These are phyloP conservation scores for Gasterosteus aculeatus DNA, from an alignment of 2,113 vertebrate genomes.

Conservation along the genomic window DNA sequence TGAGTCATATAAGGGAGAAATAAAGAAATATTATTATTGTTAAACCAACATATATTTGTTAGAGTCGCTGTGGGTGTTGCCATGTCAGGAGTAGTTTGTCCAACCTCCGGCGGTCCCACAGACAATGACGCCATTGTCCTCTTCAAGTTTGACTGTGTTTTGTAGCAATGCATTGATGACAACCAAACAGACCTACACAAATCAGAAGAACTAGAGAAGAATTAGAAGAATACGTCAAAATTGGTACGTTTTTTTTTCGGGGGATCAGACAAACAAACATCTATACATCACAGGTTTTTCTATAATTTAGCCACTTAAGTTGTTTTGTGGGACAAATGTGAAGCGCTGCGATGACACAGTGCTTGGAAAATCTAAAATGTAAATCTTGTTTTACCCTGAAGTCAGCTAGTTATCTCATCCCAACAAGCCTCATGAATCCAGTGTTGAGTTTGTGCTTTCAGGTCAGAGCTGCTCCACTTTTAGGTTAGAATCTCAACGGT, in stretches of 20 bases:
- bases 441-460: constrained; percentile 32
- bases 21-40: neutral
- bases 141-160: neutral
- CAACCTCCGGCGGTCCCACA: neutral
- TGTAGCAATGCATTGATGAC: neutral
- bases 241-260: neutral
- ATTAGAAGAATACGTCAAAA: neutral
- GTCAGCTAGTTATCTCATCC: constrained; percentile 16
- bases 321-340: constrained; percentile 1
- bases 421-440: constrained; percentile 12
- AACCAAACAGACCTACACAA: neutral
- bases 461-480: constrained; percentile 54
- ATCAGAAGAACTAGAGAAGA: neutral
- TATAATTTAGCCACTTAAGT: neutral
- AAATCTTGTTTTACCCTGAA: constrained; percentile 10
- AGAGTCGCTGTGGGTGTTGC: neutral
- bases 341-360: neutral
- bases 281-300: neutral
- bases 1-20: neutral
- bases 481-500: constrained; percentile 16
- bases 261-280: neutral
- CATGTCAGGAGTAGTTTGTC: neutral
- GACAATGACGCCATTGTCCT: neutral
- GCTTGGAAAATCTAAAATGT: constrained; percentile 4
- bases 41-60: neutral